These are phyloP conservation scores for Scrobipalpa atriplicella DNA, from an alignment of 2,888 invertebrate species.

Conservation along the genomic window DNA sequence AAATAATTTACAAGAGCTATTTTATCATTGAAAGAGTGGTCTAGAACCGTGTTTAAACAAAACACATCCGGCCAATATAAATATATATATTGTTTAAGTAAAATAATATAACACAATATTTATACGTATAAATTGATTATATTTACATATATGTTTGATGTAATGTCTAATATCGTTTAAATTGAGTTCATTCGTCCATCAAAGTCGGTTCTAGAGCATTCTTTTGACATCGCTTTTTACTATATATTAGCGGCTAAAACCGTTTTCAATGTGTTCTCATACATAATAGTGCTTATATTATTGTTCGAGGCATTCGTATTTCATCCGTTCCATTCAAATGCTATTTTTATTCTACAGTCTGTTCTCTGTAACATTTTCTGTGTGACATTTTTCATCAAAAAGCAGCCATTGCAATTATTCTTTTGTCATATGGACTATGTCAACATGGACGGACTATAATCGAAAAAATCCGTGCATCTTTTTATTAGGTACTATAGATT, in stretches of 20 bases:
- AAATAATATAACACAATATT: conserved; percentile 45
- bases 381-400: background rate
- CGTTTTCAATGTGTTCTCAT: conserved; percentile 54
- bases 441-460: conserved; percentile 37
- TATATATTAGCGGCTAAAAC: conserved; percentile 41
- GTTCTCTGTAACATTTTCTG: conserved; percentile 8
- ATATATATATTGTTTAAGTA: conserved; percentile 36
- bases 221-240: conserved; percentile 51
- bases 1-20: conserved; percentile 62
- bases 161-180: conserved; percentile 43
- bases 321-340: conserved; percentile 72
- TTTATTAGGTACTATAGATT: conserved; percentile 45
- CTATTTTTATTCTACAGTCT: conserved; percentile 55
- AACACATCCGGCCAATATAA: conserved; percentile 67
- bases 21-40: conserved; percentile 65
- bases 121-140: conserved; percentile 48
- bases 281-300: conserved; percentile 54
- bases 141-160: conserved; percentile 45
- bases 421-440: conserved; percentile 19
- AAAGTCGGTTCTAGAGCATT: conserved; percentile 51
- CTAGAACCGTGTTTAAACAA: conserved; percentile 48
- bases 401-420: background rate
- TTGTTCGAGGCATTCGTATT: conserved; percentile 56
- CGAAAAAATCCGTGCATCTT: conserved; percentile 60
- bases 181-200: conserved; percentile 63